Evolutionary conservation across 2,113 vertebrate genomes (phyloP).

Genomic region (Xiphophorus couchianus): DNA sequence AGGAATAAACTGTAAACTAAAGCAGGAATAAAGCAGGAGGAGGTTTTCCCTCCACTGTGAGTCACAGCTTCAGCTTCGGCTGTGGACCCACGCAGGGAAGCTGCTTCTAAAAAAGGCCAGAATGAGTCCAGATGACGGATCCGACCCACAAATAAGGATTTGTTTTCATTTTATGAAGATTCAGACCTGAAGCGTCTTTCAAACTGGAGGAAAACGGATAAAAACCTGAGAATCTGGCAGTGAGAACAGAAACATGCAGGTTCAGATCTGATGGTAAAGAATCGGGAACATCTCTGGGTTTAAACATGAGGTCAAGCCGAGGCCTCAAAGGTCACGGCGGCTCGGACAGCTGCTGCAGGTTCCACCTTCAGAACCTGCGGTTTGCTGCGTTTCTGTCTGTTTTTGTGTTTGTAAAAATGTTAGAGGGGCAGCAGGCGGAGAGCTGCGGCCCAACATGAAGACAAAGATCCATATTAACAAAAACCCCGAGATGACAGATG

Average conservation of each 20-base stretch:
- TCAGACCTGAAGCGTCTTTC: not conserved
- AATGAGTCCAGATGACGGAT: not conserved
- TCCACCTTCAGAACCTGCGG: not conserved
- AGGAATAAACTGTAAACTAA: not conserved
- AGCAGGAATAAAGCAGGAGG: constrained; percentile 1
- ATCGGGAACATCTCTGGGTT: not conserved
- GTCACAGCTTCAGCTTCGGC: not conserved
- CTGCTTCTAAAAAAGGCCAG: constrained; percentile 18
- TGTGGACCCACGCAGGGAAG: not conserved
- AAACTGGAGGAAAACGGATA: no score
- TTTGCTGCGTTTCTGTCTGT: not conserved
- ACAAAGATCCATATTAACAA: constrained; percentile 76
- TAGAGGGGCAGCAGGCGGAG: constrained; percentile 11
- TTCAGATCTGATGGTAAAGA: not conserved
- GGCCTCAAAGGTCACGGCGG: constrained; percentile 11
- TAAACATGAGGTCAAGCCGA: not conserved
- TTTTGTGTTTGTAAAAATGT: not conserved
- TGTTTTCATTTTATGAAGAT: not conserved
- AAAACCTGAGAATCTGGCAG: no score
- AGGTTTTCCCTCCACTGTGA: constrained; percentile 20
- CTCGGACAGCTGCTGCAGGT: constrained; percentile 36
- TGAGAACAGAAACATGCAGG: no score
- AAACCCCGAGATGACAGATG: constrained; percentile 71
- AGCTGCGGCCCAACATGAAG: constrained; percentile 16
- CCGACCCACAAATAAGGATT: not conserved